Percentiles rank a stretch among this genome's conserved stretches.
Evolutionary conservation across 1,140 invertebrate species (phyloP).

Genomic region (Zaprionus tsacasi): DNA sequence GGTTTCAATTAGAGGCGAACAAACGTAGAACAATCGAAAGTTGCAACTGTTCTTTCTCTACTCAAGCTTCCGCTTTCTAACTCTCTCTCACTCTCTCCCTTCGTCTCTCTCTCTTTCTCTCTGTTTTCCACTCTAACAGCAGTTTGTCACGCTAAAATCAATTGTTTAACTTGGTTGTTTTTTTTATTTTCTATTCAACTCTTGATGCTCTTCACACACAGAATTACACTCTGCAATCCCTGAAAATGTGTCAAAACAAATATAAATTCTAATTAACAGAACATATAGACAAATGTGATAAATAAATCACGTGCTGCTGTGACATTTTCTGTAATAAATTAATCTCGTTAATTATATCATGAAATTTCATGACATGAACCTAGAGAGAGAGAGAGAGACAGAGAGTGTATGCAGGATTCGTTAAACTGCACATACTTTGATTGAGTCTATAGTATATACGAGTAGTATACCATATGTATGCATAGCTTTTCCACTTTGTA

Average conservation of each 20-base stretch:
- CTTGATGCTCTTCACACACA: conserved; percentile 6
- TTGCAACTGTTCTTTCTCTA: conserved; percentile 4
- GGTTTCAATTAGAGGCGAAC: conserved; percentile 56
- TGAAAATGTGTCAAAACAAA: neutral
- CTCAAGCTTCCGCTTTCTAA: conserved; percentile 3
- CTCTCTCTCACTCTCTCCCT: neutral
- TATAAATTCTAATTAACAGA: conserved; percentile 1
- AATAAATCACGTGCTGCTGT: neutral
- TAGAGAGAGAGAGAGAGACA: neutral
- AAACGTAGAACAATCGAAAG: conserved; percentile 32
- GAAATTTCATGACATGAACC: neutral
- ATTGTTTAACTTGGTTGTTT: conserved; percentile 1
- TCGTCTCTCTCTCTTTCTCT: neutral
- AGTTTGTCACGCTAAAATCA: conserved; percentile 38
- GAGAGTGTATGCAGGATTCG: conserved; percentile 19
- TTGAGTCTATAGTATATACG: neutral
- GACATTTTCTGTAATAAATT: neutral
- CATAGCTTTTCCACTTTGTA: conserved; percentile 13
- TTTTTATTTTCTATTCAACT: neutral
- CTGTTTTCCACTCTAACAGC: conserved; percentile 10
- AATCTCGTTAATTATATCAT: neutral
- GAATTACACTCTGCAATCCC: neutral
- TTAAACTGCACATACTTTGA: neutral
- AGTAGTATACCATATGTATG: neutral
- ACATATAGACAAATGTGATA: neutral